Percentiles rank a stretch among this genome's conserved stretches.
Evolutionary conservation across 2,113 vertebrate species (phyloP).

Genomic region (Clarias batrachus): DNA sequence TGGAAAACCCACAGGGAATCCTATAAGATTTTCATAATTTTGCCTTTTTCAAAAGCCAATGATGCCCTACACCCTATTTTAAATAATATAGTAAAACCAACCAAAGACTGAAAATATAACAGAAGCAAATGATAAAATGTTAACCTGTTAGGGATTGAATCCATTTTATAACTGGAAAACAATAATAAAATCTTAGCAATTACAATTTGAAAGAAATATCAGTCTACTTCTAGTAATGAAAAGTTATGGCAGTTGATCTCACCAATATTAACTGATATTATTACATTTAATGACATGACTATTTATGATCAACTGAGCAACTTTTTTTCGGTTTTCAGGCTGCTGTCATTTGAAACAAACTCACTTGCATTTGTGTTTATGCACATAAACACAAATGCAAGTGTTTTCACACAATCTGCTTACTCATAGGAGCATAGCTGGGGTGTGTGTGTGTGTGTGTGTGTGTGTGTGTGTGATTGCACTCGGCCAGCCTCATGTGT

Average conservation of each 20-base stretch:
- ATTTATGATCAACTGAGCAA: not conserved
- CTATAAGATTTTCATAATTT: not conserved
- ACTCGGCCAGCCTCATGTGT: constrained; percentile 18
- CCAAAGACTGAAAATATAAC: not conserved
- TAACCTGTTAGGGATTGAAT: not conserved
- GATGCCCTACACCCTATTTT: not conserved
- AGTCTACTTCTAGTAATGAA: not conserved
- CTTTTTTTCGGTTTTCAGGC: not conserved
- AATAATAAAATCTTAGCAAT: not conserved
- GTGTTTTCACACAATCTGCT: not conserved
- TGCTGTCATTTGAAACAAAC: not conserved
- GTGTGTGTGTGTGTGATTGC: not conserved
- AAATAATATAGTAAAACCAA: not conserved
- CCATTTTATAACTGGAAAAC: not conserved
- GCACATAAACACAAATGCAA: not conserved
- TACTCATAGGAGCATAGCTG: too few relatives aligned
- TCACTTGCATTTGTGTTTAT: not conserved
- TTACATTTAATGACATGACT: too few relatives aligned
- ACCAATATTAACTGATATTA: not conserved
- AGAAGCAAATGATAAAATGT: not conserved
- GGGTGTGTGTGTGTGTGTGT: not conserved
- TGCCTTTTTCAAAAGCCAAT: not conserved
- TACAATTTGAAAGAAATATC: not conserved
- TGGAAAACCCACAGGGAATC: not conserved
- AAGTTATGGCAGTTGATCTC: not conserved